Evolutionary conservation across 2,888 invertebrate genomes (phyloP), one percentile per base, ranked within the genome.

Genomic region (Nesidiocoris tenuis): DNA sequence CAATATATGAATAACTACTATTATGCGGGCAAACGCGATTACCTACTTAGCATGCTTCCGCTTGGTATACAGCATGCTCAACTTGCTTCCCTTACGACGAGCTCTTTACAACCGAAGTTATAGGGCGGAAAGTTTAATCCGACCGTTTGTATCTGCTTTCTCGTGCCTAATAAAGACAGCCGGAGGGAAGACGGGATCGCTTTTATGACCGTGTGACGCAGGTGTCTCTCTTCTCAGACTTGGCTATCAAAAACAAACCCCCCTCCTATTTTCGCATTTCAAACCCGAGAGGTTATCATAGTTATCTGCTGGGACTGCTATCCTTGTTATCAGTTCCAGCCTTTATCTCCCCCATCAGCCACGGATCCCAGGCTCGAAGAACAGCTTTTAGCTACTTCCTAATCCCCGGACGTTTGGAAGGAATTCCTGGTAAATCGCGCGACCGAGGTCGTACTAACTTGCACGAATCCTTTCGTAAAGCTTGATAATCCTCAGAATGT

Each of bases 141-240:
- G 67, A 3, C 67, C 21, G 63, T 54, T 55, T 67, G 55, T 67
- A 39, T 39, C 21, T 55, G 67, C 55, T 55, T 18, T 55, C 22
- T 22, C 18, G 54, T 5, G 17, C 5, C 67, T 67, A 67, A 67
- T 67, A 67, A 67, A 67, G 67, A 55, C 67, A 18, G 19, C 39
- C 24, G 39, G 54, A 39, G 67, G 67, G 55, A 55, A 5, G 19
- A 17, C 63, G 67, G 67, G 67, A 9, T 16, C 54, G 18, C 67
- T 67, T 67, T 67, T 67, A 67, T 55, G 67, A 55, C 12, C 63
- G 63, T 63, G 21, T 67, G 67, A n/a, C 67, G 67, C 67, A 67
- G 67, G 67, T 67, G 67, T 67, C 67, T 67, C 21, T 9, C 19
- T 67, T 67, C 67, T 54, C 67, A 67, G 67, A 67, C 39, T 16